Base-by-base conservation (phyloP, 2,888 invertebrate genomes). In the Clepsis dumicolana region DNA sequence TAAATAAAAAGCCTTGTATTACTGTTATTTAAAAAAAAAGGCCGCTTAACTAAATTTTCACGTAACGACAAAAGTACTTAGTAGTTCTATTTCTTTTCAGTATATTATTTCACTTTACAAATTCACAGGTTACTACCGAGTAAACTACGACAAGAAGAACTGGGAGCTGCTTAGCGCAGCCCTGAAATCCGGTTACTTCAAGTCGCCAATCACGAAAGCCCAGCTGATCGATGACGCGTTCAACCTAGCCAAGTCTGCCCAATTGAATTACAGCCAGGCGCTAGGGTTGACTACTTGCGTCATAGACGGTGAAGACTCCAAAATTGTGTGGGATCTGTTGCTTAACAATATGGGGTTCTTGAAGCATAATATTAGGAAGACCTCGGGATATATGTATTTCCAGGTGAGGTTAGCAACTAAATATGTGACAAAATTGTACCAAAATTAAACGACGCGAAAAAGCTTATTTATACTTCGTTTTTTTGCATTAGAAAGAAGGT, bases 171-270 rank as follows among this genome's bases (percentile, higher is more conserved):
- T 95, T 0, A 88, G 86, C 54, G 74, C 86, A 4, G 94, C 94
- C 0, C 79, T 95, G 0, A 93, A 93, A 25, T 90, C 94, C 2
- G 95, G 93, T 0, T 74, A 81, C 1, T 85, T 93, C 2, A 94
- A 95, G 60, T 94, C 95, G 0, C 89, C 95, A 0, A 89, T 95
- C 2, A 95, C 95, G 35, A 94, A 96, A 64, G 96, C 96, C 0
- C 96, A 97, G 80, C 87, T 97, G 0, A 93, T 97, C 8, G 96
- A 97, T 79, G 97, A 97, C 79, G 95, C 96, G 0, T 95, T 96
- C 81, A 95, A 95, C 79, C 81, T 96, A 8, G 96, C 96, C 14
- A 94, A 95, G 77, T 91, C 94, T 0, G 94, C 94, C 0, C 85
- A 91, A 48, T 82, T 96, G 0, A 85, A 94, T 76, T 96, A 96